These are phyloP conservation scores for Oscheius sp. DNA, from an alignment of 1,140 invertebrate genomes.

Conservation along the genomic window DNA sequence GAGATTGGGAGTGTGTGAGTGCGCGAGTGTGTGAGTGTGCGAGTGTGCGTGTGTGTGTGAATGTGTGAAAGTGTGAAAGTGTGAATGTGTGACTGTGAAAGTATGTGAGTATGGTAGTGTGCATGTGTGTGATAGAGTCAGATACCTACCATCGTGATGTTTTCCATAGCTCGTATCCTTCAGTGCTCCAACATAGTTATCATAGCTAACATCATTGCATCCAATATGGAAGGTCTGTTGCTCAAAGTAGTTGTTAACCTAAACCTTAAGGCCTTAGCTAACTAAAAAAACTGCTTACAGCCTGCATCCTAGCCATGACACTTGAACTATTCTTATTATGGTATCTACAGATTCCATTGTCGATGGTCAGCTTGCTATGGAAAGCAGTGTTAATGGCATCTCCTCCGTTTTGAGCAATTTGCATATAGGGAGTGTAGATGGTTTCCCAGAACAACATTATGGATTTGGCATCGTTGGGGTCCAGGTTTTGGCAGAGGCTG, in stretches of 20 bases:
- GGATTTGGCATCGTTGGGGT: conserved; percentile 7
- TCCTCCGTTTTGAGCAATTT: conserved; percentile 36
- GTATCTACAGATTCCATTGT: conserved; percentile 24
- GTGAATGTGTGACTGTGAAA: conserved; percentile 1
- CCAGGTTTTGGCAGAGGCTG: conserved; percentile 35
- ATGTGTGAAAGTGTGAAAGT: too few relatives aligned
- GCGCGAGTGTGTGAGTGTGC: too few relatives aligned
- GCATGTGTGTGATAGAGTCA: conserved; percentile 33
- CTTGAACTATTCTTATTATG: neutral
- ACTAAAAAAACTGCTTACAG: conserved; percentile 14
- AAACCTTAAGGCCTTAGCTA: neutral
- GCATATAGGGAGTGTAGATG: conserved; percentile 38
- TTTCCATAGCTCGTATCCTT: conserved; percentile 20
- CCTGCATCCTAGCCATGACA: conserved; percentile 13
- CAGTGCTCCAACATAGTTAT: conserved; percentile 28
- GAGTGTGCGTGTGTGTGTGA: too few relatives aligned
- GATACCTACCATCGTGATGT: conserved; percentile 39
- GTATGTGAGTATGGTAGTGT: neutral
- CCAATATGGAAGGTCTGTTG: neutral
- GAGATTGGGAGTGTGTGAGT: too few relatives aligned
- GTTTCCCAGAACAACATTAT: conserved; percentile 38
- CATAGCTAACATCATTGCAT: conserved; percentile 40
- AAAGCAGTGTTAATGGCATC: conserved; percentile 17
- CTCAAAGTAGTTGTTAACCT: conserved; percentile 41
- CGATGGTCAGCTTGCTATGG: conserved; percentile 16